phyloP scores from a whole-genome alignment of 2,888 invertebrate species.

The Tenodera sinensis region DNA sequence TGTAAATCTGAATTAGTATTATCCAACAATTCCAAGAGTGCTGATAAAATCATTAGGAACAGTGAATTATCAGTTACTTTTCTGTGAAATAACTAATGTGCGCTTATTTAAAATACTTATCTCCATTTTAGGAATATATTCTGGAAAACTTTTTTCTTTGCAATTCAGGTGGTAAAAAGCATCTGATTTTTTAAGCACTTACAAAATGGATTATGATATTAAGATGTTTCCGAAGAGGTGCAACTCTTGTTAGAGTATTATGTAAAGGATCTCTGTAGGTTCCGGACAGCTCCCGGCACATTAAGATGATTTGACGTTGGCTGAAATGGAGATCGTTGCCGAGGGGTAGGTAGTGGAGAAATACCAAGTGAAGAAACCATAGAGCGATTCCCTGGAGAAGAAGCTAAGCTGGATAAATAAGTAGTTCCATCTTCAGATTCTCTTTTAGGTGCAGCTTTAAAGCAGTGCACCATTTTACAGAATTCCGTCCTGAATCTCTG shows the following conservation, averaged over 20 bases:
- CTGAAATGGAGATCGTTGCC: neutral
- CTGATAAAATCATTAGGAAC: no score
- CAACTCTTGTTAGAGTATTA: neutral
- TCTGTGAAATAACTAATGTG: neutral
- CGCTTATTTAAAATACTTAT: neutral
- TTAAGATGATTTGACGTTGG: neutral
- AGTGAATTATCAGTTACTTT: neutral
- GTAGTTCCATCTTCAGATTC: neutral
- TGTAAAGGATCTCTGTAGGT: neutral
- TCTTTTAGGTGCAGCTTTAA: neutral
- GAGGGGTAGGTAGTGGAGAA: neutral
- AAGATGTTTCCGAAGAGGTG: neutral
- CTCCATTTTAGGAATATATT: neutral
- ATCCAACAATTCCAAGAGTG: no score
- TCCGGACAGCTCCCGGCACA: neutral
- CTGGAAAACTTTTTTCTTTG: no score
- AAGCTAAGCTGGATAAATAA: neutral
- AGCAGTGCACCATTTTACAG: neutral
- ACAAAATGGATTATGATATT: no score
- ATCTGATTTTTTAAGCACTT: neutral
- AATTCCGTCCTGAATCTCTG: neutral
- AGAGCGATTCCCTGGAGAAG: neutral
- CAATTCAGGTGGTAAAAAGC: neutral
- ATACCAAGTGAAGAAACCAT: neutral
- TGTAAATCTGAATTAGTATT: no score